Evolutionary conservation across 2,888 invertebrate genomes (phyloP).

Genomic region (Seira ritae): DNA sequence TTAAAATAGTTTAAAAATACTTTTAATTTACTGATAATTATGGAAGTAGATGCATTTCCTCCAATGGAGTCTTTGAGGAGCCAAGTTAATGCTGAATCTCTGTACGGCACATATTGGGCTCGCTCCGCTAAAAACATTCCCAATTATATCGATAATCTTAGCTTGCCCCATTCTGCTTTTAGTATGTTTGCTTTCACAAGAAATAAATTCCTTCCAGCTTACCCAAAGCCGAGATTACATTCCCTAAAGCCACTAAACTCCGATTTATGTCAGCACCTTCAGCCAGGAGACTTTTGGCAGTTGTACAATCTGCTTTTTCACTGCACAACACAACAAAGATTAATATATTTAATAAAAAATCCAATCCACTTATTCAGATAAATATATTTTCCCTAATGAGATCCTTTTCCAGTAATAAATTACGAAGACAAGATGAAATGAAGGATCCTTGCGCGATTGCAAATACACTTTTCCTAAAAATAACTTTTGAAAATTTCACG

Average conservation of each 20-base stretch:
- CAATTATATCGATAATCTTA: too few relatives aligned
- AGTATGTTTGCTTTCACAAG: too few relatives aligned
- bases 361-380: background rate
- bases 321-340: constrained; percentile 40
- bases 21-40: constrained; percentile 83
- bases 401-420: too few relatives aligned
- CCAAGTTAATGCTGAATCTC: constrained; percentile 89
- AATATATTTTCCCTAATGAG: too few relatives aligned
- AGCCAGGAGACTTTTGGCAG: constrained; percentile 74
- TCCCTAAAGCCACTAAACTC: constrained; percentile 87
- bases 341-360: constrained; percentile 16
- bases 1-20: background rate
- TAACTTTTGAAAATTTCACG: too few relatives aligned
- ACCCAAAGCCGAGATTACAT: constrained; percentile 88
- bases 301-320: constrained; percentile 72
- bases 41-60: constrained; percentile 85
- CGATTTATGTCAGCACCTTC: constrained; percentile 85
- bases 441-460: too few relatives aligned
- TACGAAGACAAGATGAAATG: too few relatives aligned
- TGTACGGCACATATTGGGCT: constrained; percentile 83
- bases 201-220: too few relatives aligned
- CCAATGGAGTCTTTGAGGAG: constrained; percentile 87
- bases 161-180: too few relatives aligned
- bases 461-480: too few relatives aligned
- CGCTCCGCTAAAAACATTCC: constrained; percentile 68